These are phyloP conservation scores for Conchocele bisecta DNA, from an alignment of 2,888 invertebrate species.

Conservation along the genomic window DNA sequence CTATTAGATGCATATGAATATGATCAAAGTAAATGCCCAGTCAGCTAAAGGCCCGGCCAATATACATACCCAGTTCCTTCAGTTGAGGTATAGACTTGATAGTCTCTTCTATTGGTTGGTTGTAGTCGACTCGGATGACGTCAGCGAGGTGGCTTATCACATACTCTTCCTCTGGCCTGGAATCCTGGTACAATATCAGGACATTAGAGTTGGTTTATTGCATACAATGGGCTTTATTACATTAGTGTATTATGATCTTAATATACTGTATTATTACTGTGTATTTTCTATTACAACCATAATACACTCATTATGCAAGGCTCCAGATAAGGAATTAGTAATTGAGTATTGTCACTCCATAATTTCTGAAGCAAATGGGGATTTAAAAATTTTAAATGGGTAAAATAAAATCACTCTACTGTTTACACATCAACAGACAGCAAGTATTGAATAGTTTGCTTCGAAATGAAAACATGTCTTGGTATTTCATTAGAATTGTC, in stretches of 20 bases:
- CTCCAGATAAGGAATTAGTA: not conserved
- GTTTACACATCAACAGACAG: no score
- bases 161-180: slow-evolving; percentile 70
- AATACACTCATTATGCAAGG: no score
- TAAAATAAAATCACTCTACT: no score
- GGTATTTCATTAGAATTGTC: no score
- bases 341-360: not conserved
- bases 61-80: slow-evolving; percentile 12
- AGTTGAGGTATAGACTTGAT: slow-evolving; percentile 46
- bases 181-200: slow-evolving; percentile 65
- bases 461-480: no score
- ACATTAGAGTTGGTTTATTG: not conserved
- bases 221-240: not conserved
- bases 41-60: not conserved
- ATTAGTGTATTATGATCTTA: not conserved
- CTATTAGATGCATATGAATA: not conserved
- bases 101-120: slow-evolving; percentile 51
- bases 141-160: slow-evolving; percentile 69
- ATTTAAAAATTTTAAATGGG: no score
- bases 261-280: no score
- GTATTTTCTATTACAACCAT: no score
- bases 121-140: slow-evolving; percentile 65
- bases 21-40: not conserved
- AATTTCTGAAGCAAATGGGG: no score
- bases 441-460: no score